Percentiles rank a stretch among this genome's conserved stretches.
These are phyloP conservation scores for Sycobia sp. DNA, from an alignment of 1,140 invertebrate species.

Conservation along the genomic window DNA sequence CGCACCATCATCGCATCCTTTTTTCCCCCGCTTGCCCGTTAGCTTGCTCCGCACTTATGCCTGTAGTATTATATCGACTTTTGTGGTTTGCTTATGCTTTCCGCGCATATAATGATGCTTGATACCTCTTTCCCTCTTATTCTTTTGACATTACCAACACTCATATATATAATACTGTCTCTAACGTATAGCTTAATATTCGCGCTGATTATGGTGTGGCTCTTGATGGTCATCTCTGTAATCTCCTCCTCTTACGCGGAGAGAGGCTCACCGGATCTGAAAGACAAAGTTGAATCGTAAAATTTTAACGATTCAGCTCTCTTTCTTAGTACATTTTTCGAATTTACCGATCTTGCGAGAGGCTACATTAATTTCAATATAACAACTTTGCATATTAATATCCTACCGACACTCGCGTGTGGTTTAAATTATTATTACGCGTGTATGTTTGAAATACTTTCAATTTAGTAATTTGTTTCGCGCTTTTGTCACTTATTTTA, in stretches of 20 bases:
- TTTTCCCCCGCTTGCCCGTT: not conserved
- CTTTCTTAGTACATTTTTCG: no score
- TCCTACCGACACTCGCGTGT: no score
- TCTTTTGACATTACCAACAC: no score
- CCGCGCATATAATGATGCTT: no score
- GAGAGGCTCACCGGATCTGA: constrained; percentile 17
- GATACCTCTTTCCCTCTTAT: not conserved
- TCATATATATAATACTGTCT: not conserved
- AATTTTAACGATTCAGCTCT: constrained; percentile 9
- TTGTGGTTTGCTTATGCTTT: constrained; percentile 24
- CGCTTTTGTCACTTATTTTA: no score
- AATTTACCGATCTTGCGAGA: no score
- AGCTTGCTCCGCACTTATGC: constrained; percentile 2
- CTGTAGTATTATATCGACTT: no score
- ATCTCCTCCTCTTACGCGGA: not conserved
- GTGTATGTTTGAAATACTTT: no score
- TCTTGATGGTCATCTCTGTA: constrained; percentile 16
- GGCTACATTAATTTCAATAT: no score
- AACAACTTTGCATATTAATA: no score
- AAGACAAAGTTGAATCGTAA: constrained; percentile 6
- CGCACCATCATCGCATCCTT: not conserved
- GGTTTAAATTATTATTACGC: no score
- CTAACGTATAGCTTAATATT: constrained; percentile 9
- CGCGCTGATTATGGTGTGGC: constrained; percentile 19
- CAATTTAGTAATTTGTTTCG: no score